phyloP scores from a whole-genome alignment of 2,888 invertebrate species.

The Molorchus minor region DNA sequence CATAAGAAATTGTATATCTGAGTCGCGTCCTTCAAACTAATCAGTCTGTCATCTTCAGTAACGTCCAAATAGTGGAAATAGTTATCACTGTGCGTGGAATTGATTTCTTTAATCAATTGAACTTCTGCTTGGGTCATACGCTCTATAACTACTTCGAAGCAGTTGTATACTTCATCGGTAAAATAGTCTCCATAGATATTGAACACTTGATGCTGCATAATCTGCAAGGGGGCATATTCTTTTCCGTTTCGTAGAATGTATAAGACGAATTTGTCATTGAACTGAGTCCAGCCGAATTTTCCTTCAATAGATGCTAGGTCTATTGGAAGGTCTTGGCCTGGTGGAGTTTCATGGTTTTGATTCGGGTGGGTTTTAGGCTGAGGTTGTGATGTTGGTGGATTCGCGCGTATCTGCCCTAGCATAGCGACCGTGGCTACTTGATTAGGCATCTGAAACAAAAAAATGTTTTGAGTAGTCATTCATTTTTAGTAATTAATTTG shows the following conservation, averaged over 20 bases:
- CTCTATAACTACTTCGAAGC: neutral
- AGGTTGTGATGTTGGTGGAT: too few species aligned
- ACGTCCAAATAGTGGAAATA: slow-evolving; percentile 21
- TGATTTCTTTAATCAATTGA: slow-evolving; percentile 30
- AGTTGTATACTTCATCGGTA: slow-evolving; percentile 8
- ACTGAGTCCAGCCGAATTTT: slow-evolving; percentile 17
- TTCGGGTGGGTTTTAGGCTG: too few species aligned
- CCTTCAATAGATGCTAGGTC: neutral
- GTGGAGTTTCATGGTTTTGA: neutral
- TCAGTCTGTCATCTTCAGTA: slow-evolving; percentile 13
- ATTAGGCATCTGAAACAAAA: neutral
- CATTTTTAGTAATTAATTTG: neutral
- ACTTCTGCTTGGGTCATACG: slow-evolving; percentile 27
- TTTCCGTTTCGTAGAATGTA: slow-evolving; percentile 16
- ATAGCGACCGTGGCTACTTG: neutral
- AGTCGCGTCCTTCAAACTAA: slow-evolving; percentile 21
- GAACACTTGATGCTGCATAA: slow-evolving; percentile 6
- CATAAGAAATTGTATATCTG: slow-evolving; percentile 12
- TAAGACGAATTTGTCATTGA: slow-evolving; percentile 4
- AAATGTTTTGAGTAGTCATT: too few species aligned
- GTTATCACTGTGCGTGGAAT: slow-evolving; percentile 24
- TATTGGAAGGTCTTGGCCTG: neutral
- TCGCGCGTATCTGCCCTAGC: neutral
- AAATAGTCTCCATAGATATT: neutral
- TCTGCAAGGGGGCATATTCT: slow-evolving; percentile 6